phyloP scores from a whole-genome alignment of 2,888 invertebrate species.

The Theodoxus fluviatilis region DNA sequence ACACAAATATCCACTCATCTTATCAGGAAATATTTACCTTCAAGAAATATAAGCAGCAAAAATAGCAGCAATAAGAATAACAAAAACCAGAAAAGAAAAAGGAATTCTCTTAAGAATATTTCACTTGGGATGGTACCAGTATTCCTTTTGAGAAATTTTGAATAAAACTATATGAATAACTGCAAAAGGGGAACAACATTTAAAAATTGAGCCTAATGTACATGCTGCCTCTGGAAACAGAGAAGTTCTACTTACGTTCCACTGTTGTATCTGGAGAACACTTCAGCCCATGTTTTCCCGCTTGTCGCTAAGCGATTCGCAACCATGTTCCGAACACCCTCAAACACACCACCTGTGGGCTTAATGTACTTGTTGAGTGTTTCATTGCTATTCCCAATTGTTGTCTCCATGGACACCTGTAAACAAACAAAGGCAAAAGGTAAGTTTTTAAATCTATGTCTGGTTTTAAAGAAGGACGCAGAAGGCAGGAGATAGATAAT shows the following conservation, averaged over 20 bases:
- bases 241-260: conserved; percentile 70
- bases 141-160: neutral
- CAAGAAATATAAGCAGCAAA: no score
- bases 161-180: neutral
- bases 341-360: conserved; percentile 72
- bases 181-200: no score
- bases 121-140: no score
- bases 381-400: conserved; percentile 77
- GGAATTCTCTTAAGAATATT: no score
- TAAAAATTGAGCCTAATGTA: neutral
- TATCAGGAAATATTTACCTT: neutral
- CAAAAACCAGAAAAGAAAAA: no score
- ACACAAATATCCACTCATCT: neutral
- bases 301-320: conserved; percentile 81
- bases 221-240: neutral
- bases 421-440: neutral
- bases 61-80: no score
- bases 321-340: conserved; percentile 80
- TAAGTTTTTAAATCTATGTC: no score
- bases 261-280: conserved; percentile 77
- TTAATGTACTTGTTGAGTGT: conserved; percentile 71
- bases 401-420: conserved; percentile 76
- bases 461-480: neutral
- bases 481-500: neutral
- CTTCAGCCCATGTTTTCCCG: conserved; percentile 77